Evolutionary conservation across 2,113 vertebrate species (phyloP), one percentile per base, ranked within the genome.

Genomic region (Vombatus ursinus): DNA sequence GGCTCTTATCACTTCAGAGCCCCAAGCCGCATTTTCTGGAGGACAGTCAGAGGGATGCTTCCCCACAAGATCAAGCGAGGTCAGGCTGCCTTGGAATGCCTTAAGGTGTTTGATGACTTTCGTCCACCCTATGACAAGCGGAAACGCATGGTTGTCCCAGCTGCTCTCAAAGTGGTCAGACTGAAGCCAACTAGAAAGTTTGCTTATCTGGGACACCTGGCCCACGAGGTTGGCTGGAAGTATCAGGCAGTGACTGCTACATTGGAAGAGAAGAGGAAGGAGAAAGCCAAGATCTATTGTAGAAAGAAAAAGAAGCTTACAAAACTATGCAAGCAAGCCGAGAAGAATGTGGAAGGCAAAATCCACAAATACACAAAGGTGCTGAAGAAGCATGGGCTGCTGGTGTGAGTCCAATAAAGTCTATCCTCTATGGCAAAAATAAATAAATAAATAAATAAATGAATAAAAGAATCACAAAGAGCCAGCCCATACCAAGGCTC

Each of bases 51-150:
- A 99, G 99, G 99, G 52, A 99, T 99, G 99, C 98, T 99, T 95
- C 99, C 99, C 90, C 99, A 99, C 97, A 99, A 99, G 98, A 99
- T 99, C 97, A 99, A 99, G 98, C 98, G 99, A 91, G 99, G 99
- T 22, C 99, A 99, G 98, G 99, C 99, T 89, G 99, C 99, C 90
- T 97, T 99, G 96, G 99, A 99, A 24, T 98, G 99, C 97, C 99
- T 99, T 98, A 99, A 99, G 98, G 99, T 99, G 97, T 99, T 99
- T 0, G 99, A 99, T 50, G 99, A 99, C 7, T 99, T 99, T 95
- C 99, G 99, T 0, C 99, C 99, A 9, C 99, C 99, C 31, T 99
- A 99, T 24, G 99, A 99, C 98, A 99, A 99, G 99, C 99, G 99
- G 97, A 99, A 99, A 98, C 99, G 99, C 16, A 99, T 99, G 99